These are phyloP conservation scores for Cryptus armator DNA, from an alignment of 2,888 invertebrate species.

Conservation along the genomic window DNA sequence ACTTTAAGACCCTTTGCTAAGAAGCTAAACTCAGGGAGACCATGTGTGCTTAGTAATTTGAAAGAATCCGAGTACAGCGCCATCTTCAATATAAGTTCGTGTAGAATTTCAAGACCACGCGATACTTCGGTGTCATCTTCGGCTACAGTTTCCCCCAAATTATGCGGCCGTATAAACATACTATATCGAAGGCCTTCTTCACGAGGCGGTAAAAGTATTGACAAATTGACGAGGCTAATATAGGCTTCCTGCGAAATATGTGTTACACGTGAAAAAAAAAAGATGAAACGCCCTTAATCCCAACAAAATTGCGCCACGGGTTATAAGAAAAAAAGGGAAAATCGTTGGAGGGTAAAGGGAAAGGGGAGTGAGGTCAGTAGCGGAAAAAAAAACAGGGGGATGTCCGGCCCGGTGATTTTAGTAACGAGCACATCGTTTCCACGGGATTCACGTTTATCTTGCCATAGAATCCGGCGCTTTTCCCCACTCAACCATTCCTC, in stretches of 20 bases:
- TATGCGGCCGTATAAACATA: background rate
- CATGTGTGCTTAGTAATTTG: no score
- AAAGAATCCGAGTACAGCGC: no score
- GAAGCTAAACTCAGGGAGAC: no score
- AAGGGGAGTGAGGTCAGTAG: background rate
- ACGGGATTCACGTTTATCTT: slow-evolving; percentile 20
- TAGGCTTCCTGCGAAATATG: background rate
- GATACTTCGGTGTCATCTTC: no score
- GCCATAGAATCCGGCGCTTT: background rate
- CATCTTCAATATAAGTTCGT: no score
- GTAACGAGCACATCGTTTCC: slow-evolving; percentile 34
- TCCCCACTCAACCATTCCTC: slow-evolving; percentile 14
- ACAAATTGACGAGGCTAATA: slow-evolving; percentile 26
- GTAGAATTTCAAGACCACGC: no score
- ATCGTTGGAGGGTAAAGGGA: background rate
- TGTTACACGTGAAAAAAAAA: background rate
- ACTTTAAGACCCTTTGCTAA: no score
- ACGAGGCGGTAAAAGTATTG: slow-evolving; percentile 12
- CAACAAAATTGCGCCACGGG: slow-evolving; percentile 24
- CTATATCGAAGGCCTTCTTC: background rate
- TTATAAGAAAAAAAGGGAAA: background rate
- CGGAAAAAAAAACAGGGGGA: slow-evolving; percentile 13
- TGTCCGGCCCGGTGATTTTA: slow-evolving; percentile 26
- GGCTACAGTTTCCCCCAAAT: background rate
- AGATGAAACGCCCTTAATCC: slow-evolving; percentile 12